Evolutionary conservation across 2,113 vertebrate genomes (phyloP).

Genomic region (Gymnobelideus leadbeateri): DNA sequence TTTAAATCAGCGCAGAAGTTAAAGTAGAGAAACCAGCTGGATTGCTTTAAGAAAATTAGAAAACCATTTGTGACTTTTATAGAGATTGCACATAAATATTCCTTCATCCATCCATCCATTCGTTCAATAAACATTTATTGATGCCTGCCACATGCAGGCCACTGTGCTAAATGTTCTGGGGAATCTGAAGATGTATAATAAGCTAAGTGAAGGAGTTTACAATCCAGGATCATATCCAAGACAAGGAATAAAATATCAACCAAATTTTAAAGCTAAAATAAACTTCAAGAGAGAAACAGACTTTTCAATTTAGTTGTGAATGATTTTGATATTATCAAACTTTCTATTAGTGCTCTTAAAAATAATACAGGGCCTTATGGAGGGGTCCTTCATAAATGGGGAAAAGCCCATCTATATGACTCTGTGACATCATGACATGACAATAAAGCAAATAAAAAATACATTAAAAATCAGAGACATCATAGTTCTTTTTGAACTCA

Average conservation of each 20-base stretch:
- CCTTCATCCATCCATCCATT: background rate
- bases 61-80: background rate
- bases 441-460: background rate
- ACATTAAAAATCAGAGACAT: background rate
- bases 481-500: background rate
- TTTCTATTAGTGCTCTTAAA: background rate
- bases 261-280: background rate
- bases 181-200: background rate
- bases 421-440: background rate
- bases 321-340: background rate
- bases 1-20: background rate
- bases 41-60: background rate
- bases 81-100: background rate
- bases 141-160: background rate
- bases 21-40: background rate
- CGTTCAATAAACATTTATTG: background rate
- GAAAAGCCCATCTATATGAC: background rate
- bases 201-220: background rate
- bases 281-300: background rate
- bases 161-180: background rate
- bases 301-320: background rate
- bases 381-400: background rate
- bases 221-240: background rate
- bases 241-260: background rate
- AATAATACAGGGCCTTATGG: background rate